phyloP scores from a whole-genome alignment of 2,888 invertebrate genomes.

The Amphipoea oculea region DNA sequence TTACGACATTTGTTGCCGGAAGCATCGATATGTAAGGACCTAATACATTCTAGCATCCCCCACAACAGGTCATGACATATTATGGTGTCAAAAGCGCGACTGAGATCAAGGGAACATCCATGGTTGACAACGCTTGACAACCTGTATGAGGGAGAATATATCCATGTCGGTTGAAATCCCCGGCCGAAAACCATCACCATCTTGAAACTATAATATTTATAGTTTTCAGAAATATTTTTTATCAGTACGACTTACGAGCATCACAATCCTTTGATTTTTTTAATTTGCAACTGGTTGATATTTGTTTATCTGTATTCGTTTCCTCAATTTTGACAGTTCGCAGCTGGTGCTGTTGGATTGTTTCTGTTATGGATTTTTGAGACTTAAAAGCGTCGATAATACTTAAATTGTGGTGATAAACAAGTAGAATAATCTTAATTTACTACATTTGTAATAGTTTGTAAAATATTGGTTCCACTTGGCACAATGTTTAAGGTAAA shows the following conservation, averaged over 20 bases:
- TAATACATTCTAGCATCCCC: background rate
- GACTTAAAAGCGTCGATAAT: slow-evolving; percentile 71
- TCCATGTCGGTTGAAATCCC: background rate
- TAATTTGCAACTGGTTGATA: slow-evolving; percentile 65
- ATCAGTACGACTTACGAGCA: slow-evolving; percentile 25
- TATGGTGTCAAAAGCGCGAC: background rate
- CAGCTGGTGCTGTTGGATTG: slow-evolving; percentile 85
- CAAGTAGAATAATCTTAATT: slow-evolving; percentile 53
- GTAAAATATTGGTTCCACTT: slow-evolving; percentile 44
- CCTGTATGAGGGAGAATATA: background rate
- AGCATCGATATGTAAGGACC: too few species aligned
- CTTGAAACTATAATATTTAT: background rate
- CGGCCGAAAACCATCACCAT: background rate
- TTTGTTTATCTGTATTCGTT: slow-evolving; percentile 60
- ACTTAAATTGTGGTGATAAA: slow-evolving; percentile 57
- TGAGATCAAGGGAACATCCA: background rate
- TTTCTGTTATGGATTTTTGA: slow-evolving; percentile 81
- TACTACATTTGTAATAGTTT: slow-evolving; percentile 43
- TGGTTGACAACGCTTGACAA: background rate
- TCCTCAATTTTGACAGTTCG: slow-evolving; percentile 83
- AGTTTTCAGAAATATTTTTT: background rate
- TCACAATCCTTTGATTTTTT: slow-evolving; percentile 40
- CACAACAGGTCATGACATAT: background rate
- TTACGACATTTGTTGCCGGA: too few species aligned
- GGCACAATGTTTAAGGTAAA: slow-evolving; percentile 81